A percentile compares a stretch with the other conserved stretches of the same genome.
Evolutionary conservation across 2,888 invertebrate genomes (phyloP).

Genomic region (Agrilus cyanescens): DNA sequence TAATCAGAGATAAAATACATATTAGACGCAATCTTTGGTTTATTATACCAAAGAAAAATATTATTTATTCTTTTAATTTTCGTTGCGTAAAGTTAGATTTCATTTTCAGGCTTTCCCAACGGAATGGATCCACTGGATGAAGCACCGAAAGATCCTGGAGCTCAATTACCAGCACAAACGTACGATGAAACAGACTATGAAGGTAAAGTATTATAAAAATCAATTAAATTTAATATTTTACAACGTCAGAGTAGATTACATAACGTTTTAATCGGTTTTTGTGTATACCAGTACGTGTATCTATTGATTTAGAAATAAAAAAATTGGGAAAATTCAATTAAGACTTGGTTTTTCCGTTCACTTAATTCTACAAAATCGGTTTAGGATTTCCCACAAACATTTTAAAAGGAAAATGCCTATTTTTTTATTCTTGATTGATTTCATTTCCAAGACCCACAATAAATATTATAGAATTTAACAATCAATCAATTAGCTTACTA

Average conservation of each 20-base stretch:
- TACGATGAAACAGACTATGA: constrained; percentile 84
- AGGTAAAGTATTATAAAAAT: constrained; percentile 46
- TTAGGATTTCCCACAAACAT: too few relatives aligned
- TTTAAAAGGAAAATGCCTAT: too few relatives aligned
- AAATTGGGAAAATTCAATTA: too few relatives aligned
- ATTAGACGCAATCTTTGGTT: too few relatives aligned
- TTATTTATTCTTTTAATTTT: constrained; percentile 3
- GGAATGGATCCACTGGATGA: constrained; percentile 53
- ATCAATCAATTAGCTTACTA: too few relatives aligned
- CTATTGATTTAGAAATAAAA: too few relatives aligned
- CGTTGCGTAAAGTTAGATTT: constrained; percentile 1
- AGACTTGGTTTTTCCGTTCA: too few relatives aligned
- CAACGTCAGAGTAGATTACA: not conserved
- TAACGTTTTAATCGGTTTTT: not conserved
- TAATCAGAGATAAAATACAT: too few relatives aligned
- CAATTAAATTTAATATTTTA: not conserved
- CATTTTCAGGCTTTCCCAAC: constrained; percentile 15
- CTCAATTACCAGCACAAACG: constrained; percentile 62
- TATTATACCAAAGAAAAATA: not conserved
- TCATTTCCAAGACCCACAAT: too few relatives aligned
- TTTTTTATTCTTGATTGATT: too few relatives aligned
- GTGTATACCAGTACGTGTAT: not conserved
- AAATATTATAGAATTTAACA: too few relatives aligned
- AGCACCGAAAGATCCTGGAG: constrained; percentile 80
- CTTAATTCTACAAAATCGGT: too few relatives aligned